Conservation (phyloP, 2,888 invertebrate species). For the Cataglyphis rosenhaueri region DNA sequence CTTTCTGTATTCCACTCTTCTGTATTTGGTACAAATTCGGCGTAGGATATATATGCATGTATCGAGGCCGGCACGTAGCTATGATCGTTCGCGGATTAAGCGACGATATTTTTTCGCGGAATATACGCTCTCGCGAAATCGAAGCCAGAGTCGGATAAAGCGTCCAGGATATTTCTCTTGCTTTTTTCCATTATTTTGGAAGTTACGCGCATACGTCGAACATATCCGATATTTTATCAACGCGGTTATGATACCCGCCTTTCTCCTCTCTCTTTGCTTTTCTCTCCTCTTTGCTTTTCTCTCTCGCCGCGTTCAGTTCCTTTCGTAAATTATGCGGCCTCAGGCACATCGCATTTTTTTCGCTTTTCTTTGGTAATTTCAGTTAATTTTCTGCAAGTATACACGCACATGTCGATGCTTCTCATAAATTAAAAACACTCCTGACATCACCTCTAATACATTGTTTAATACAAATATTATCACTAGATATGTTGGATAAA, state of each 20-base stretch:
- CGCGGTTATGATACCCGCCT: conserved; percentile 53
- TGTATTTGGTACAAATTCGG: conserved; percentile 51
- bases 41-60: conserved; percentile 28
- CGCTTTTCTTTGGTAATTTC: background rate
- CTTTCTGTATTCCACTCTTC: background rate
- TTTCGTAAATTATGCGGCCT: conserved; percentile 30
- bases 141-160: conserved; percentile 70
- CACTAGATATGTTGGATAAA: conserved; percentile 10
- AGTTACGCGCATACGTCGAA: conserved; percentile 69
- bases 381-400: conserved; percentile 23
- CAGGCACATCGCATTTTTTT: background rate
- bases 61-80: conserved; percentile 58
- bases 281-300: background rate
- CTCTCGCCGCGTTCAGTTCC: background rate
- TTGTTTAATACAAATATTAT: conserved; percentile 3
- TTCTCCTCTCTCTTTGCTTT: conserved; percentile 22
- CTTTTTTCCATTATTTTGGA: conserved; percentile 73
- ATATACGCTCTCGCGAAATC: conserved; percentile 71
- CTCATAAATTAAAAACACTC: conserved; percentile 7
- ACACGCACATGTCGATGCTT: background rate
- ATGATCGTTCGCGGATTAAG: conserved; percentile 74
- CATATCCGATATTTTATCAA: conserved; percentile 74
- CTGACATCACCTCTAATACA: background rate
- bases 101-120: conserved; percentile 70
- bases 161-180: conserved; percentile 67